Percentiles rank a stretch among this genome's conserved stretches.
phyloP scores from a whole-genome alignment of 2,113 vertebrate genomes.

The Todiramphus chloris region DNA sequence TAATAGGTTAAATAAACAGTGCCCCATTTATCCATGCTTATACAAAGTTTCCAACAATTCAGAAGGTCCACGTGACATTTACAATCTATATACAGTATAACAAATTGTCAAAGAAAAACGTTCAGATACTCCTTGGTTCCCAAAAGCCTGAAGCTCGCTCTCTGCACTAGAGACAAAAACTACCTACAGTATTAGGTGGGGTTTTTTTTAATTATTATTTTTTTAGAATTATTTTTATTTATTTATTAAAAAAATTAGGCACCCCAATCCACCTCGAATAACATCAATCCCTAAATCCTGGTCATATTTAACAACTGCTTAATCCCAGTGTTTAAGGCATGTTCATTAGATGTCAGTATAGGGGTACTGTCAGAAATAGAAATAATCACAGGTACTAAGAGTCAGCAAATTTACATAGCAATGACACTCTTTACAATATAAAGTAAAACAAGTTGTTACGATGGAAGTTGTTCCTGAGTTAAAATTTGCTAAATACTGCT shows the following conservation, averaged over 20 bases:
- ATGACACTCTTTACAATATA: background rate
- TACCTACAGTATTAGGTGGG: background rate
- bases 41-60: constrained; percentile 16
- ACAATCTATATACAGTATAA: constrained; percentile 36
- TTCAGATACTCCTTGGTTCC: background rate
- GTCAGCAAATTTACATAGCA: constrained; percentile 22
- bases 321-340: constrained; percentile 62
- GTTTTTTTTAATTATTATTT: background rate
- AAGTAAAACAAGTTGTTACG: background rate
- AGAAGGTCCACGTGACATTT: background rate
- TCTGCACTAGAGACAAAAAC: background rate
- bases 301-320: background rate
- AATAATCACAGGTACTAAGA: background rate
- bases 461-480: constrained; percentile 69
- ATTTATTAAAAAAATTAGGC: background rate
- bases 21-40: constrained; percentile 42
- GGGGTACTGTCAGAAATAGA: constrained; percentile 15
- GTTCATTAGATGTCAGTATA: background rate
- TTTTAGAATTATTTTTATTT: too few species aligned
- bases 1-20: constrained; percentile 58
- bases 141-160: background rate
- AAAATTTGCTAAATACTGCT: constrained; percentile 4
- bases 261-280: background rate
- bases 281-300: background rate
- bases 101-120: constrained; percentile 7